Evolutionary conservation across 64 coral and sea anemone genomes (phyloP), one percentile per base, ranked within the genome.

Genomic region (Porites australiensis): DNA sequence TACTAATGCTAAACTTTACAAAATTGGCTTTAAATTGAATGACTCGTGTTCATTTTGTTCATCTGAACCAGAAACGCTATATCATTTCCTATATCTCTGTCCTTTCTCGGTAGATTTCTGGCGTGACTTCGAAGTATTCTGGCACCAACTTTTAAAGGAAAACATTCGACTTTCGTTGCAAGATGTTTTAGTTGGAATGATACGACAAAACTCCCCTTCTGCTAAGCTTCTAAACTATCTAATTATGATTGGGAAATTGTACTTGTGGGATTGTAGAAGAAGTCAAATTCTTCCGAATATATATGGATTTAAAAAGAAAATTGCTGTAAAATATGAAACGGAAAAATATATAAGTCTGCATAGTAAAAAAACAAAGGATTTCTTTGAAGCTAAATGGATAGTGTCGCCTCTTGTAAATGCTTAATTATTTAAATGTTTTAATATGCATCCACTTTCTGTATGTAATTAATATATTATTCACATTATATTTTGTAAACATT

Each of bases 161-260:
- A 67, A 67, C 64, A 67, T 67, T 18, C 6, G 64, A 67, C 64
- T 60, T 60, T 67, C 16, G 14, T 67, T 67, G 21, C 10, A 67
- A 67, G 64, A 67, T 67, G 64, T 67, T 67, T 67, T 67, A 67
- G 64, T 67, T 67, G 64, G 64, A 67, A 67, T 67, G 64, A 20
- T 67, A 37, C 27, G 27, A 37, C 27, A 37, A 37, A 37, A 37
- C 27, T 37, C 27, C 27, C 27, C 27, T 37, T 37, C 27, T 37
- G 27, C 27, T 37, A 37, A 37, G 27, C 27, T 37, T 37, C 27
- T 37, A 37, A 37, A 37, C 27, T 37, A 37, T 37, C 27, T 37
- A 37, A 37, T 37, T 37, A 37, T 37, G 27, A 37, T 37, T 67
- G 64, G 13, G 64, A 11, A 67, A 67, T 67, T 67, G 64, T 67